Base-by-base conservation (phyloP, 1,140 invertebrate species). In the Geopemphigus sp. region DNA sequence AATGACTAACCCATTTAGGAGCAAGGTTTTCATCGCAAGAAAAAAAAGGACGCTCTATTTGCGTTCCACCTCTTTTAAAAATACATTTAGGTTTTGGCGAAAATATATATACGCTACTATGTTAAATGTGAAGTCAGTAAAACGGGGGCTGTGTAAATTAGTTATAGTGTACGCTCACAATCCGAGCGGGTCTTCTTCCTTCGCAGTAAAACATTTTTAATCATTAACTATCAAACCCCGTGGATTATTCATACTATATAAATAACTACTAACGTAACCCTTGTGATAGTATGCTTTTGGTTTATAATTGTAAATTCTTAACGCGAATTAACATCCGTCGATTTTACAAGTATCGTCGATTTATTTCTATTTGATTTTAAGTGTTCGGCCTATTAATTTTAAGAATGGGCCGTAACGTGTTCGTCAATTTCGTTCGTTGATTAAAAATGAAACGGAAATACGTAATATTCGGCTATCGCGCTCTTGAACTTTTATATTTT, bases 1-100 rank as follows among this genome's bases (percentile, higher is more conserved):
- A 72, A 72, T 72, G 68, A 72, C 68, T 72, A 72, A 72, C 68
- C 47, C 68, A 54, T 72, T 72, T 72, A 72, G 68, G 10, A 29
- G 68, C 14, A 72, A 54, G 24, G 24, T 53, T 72, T 53, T 72
- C 68, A 12, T 45, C 8, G 22, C 24, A 8, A 50, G 14, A 5
- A 14, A 50, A 50, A 50, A 50, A 50, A 50, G 17, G 15, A 47
- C 54, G 68, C 50, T 29, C 24, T 53, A 53, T 72, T 24, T 54
- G 68, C 68, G 24, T 72, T 72, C 24, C 47, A 54, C 47, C 47
- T 72, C 68, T 72, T 72, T 72, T 72, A 72, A 72, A 70, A 72
- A 72, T 54, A 72, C 47, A 72, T 72, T 72, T 54, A 8, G 47
- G 15, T 72, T 72, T 72, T 54, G 68, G 47, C 24, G 24, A 26